Evolutionary conservation across 1,140 invertebrate genomes (phyloP), one percentile per base, ranked within the genome.

Genomic region (Oscheius sp.): DNA sequence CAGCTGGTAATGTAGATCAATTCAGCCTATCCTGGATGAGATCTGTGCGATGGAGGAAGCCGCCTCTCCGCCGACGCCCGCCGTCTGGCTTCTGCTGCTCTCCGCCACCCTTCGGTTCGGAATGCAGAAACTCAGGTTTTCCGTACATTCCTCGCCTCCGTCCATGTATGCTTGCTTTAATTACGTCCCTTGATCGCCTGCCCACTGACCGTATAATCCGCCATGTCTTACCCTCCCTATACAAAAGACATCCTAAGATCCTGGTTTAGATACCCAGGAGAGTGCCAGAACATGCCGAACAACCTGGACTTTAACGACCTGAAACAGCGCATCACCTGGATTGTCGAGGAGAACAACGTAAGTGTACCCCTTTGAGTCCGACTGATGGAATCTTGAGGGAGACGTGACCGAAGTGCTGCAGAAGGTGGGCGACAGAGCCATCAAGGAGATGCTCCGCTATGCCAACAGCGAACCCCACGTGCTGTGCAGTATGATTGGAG

Each of bases 391-490:
- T 34, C 65, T 72, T 72, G 26, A 49, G 68, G 32, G 42, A 61
- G 55, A 74, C 20, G 7, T 42, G 1, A 29, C 7, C 4, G 18
- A 76, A 35, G 52, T 70, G 35, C 20, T 64, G 1, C 31, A 28
- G n/a, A 46, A 52, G 13, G 32, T 75, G 15, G 35, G 59, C 3
- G 71, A 66, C 18, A 13, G 29, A 20, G 55, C 58, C 20, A 42
- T 75, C 15, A 31, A 52, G 26, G 77, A 78, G 61, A 75, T 78
- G 71, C 86, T 85, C 77, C 86, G 89, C 1, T 98, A 93, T 87
- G 95, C 95, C 46, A 94, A 93, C 20, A 89, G 91, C 4, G 95
- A 98, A 86, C 85, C 97, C 49, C 96, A 98, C 86, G 92, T 93
- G 34, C 89, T 98, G 18, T 68, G 74, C 2, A 49, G 75, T 15